A percentile compares a stretch with the other conserved stretches of the same genome.
Evolutionary conservation across 2,888 invertebrate species (phyloP).

Genomic region (Plagiodera versicolora): DNA sequence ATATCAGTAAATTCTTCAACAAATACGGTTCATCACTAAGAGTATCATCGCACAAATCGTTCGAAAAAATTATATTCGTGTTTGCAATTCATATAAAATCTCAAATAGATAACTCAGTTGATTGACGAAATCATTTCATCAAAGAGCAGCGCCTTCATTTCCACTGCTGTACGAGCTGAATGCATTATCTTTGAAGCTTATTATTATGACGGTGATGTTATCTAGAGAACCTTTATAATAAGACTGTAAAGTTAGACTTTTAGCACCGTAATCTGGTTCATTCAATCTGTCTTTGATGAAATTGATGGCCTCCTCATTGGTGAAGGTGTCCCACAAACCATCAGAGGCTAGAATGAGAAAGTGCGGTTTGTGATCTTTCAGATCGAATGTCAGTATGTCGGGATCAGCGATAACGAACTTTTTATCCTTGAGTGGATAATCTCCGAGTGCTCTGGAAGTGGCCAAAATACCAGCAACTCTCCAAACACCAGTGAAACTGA

Average conservation of each 20-base stretch:
- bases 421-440: conserved; percentile 92
- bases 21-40: no score
- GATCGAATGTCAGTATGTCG: conserved; percentile 89
- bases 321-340: conserved; percentile 95
- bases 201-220: conserved; percentile 92
- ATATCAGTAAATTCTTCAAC: no score
- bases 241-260: conserved; percentile 87
- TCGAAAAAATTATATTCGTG: no score
- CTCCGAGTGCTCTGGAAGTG: conserved; percentile 91
- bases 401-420: conserved; percentile 94
- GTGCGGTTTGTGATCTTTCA: conserved; percentile 81
- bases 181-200: conserved; percentile 70
- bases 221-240: conserved; percentile 91
- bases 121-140: background rate
- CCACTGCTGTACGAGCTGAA: conserved; percentile 26
- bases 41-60: no score
- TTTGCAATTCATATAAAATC: no score
- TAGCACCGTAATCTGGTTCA: conserved; percentile 88
- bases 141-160: background rate
- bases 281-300: conserved; percentile 83
- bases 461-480: conserved; percentile 93
- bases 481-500: conserved; percentile 96
- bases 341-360: conserved; percentile 93
- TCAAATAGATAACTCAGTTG: no score
- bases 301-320: conserved; percentile 91